Evolutionary conservation across 2,888 invertebrate genomes (phyloP).

Genomic region (Ormyrus pomaceus): DNA sequence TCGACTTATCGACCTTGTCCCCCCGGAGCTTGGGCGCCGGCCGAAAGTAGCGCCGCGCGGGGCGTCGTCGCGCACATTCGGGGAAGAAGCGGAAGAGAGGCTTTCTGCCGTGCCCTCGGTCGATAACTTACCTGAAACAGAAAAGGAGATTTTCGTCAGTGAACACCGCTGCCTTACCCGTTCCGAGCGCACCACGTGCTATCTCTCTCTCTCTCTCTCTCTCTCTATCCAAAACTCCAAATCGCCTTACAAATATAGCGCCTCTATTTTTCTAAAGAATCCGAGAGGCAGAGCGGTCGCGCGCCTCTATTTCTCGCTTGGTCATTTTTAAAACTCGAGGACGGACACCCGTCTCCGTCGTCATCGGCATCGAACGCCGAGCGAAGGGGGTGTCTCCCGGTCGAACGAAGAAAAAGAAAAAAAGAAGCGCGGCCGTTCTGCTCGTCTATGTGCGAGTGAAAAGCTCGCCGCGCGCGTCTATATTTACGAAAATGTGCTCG

Average conservation of each 20-base stretch:
- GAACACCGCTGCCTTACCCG: neutral
- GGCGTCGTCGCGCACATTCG: neutral
- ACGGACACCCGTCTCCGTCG: too few relatives aligned
- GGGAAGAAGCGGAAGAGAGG: too few relatives aligned
- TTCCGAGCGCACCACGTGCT: neutral
- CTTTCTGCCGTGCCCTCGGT: conserved; percentile 39
- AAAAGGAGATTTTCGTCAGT: conserved; percentile 35
- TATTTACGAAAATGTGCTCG: conserved; percentile 47
- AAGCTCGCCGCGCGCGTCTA: conserved; percentile 23
- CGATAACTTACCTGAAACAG: conserved; percentile 64
- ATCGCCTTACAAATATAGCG: too few relatives aligned
- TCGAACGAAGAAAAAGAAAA: neutral
- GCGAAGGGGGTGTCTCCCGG: neutral
- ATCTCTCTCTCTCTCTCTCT: neutral
- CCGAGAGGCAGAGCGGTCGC: too few relatives aligned
- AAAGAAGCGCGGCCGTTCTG: neutral
- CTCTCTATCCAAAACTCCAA: too few relatives aligned
- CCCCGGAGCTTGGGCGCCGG: too few relatives aligned
- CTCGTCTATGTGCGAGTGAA: neutral
- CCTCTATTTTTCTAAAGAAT: too few relatives aligned
- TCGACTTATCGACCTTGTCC: too few relatives aligned
- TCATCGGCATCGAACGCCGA: neutral
- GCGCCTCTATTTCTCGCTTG: too few relatives aligned
- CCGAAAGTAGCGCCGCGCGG: conserved; percentile 35
- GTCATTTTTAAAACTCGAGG: too few relatives aligned